A percentile compares a stretch with the other conserved stretches of the same genome.
phyloP scores from a whole-genome alignment of 2,113 vertebrate species.

The Herpetotheres cachinnans region DNA sequence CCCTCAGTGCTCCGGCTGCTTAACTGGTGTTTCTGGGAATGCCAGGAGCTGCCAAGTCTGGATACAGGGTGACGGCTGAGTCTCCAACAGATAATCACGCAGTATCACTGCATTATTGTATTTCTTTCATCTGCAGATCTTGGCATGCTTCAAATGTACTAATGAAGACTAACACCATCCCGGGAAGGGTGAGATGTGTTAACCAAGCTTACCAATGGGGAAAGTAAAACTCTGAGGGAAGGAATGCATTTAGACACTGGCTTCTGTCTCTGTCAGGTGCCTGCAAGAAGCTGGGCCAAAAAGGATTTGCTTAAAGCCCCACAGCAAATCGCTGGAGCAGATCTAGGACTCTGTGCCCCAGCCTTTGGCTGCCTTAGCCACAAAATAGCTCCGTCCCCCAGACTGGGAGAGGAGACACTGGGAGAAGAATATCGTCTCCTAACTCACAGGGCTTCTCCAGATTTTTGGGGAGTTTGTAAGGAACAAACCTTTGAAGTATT shows the following conservation, averaged over 20 bases:
- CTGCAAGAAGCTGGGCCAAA: background rate
- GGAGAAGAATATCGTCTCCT: background rate
- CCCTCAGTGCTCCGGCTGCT: background rate
- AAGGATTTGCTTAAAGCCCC: background rate
- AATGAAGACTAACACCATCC: background rate
- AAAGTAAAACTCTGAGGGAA: background rate
- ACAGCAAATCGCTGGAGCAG: background rate
- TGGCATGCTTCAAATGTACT: background rate
- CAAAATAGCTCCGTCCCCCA: background rate
- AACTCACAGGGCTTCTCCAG: background rate
- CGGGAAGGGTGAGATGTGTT: background rate
- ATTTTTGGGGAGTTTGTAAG: background rate
- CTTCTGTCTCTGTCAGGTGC: constrained; percentile 6
- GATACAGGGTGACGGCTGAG: background rate
- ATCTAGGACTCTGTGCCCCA: background rate
- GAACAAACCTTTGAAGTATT: background rate
- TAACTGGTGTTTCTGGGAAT: background rate
- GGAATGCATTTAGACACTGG: background rate
- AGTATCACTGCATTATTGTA: background rate
- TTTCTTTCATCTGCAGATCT: background rate
- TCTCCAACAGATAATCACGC: background rate
- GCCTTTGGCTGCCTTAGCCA: background rate
- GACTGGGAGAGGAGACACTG: background rate
- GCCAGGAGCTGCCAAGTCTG: background rate
- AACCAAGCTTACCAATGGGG: background rate